phyloP scores from a whole-genome alignment of 2,888 invertebrate species.

The Leptodirus hochenwartii region DNA sequence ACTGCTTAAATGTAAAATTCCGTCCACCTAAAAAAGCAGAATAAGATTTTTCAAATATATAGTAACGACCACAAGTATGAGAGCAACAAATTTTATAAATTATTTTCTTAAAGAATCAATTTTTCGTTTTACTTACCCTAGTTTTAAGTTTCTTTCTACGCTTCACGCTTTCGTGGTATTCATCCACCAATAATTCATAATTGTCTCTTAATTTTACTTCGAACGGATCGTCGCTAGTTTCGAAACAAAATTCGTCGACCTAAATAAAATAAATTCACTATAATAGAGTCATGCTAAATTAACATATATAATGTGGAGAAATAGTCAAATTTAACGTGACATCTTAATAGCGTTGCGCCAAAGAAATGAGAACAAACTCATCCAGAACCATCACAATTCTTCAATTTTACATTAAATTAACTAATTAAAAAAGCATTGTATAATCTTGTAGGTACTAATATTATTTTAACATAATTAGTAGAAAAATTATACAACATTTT shows the following conservation, averaged over 20 bases:
- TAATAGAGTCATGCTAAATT: no score
- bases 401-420: no score
- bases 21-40: conserved; percentile 32
- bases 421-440: no score
- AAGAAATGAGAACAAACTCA: no score
- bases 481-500: no score
- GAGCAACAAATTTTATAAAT: conserved; percentile 5
- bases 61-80: not conserved
- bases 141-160: conserved; percentile 75
- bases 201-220: conserved; percentile 93
- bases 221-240: conserved; percentile 95
- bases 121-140: conserved; percentile 35
- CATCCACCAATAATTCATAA: conserved; percentile 87
- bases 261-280: conserved; percentile 21
- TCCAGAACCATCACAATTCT: no score
- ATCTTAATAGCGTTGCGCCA: no score
- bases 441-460: no score
- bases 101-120: conserved; percentile 4
- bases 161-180: conserved; percentile 85
- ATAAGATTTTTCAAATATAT: conserved; percentile 8
- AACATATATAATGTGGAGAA: no score
- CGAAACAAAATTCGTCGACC: conserved; percentile 75
- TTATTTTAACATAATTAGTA: no score
- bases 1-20: conserved; percentile 64
- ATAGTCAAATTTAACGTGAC: no score